A percentile compares a stretch with the other conserved stretches of the same genome.
These are phyloP conservation scores for Sebastes hubbsi DNA, from an alignment of 2,797 vertebrate species.

Conservation along the genomic window DNA sequence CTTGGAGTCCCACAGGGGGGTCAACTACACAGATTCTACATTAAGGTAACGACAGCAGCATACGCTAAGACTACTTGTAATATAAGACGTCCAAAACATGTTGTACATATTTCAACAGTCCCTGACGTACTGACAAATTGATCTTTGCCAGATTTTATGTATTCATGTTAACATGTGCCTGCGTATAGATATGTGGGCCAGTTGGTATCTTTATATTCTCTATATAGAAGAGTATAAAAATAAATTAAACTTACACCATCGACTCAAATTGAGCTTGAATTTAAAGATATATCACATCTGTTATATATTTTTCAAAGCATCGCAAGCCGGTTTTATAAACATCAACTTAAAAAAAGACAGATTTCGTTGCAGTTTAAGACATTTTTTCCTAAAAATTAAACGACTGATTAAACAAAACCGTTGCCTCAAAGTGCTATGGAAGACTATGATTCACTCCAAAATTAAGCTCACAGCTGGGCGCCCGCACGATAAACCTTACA, in stretches of 20 bases:
- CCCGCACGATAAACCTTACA: slow-evolving; percentile 41
- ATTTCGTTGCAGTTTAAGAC: slow-evolving; percentile 61
- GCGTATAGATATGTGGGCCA: slow-evolving; percentile 70
- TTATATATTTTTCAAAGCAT: slow-evolving; percentile 71
- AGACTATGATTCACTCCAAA: slow-evolving; percentile 79
- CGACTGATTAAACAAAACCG: slow-evolving; percentile 57
- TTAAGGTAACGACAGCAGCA: slow-evolving; percentile 74
- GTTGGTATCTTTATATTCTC: slow-evolving; percentile 55
- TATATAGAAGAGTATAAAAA: slow-evolving; percentile 84
- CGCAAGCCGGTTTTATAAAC: slow-evolving; percentile 75
- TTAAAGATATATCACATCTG: slow-evolving; percentile 78
- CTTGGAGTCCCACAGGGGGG: slow-evolving; percentile 57
- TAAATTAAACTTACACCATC: slow-evolving; percentile 80
- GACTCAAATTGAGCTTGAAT: slow-evolving; percentile 76
- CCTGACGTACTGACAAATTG: slow-evolving; percentile 83
- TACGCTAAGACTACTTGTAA: slow-evolving; percentile 75
- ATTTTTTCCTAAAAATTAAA: slow-evolving; percentile 66
- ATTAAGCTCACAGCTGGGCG: slow-evolving; percentile 57
- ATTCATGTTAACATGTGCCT: slow-evolving; percentile 70
- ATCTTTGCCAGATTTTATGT: slow-evolving; percentile 77
- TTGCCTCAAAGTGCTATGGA: slow-evolving; percentile 80
- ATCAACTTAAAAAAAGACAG: slow-evolving; percentile 66
- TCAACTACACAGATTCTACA: slow-evolving; percentile 74
- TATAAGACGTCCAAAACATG: slow-evolving; percentile 78
- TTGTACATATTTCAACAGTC: slow-evolving; percentile 80